Evolutionary conservation across 1,140 invertebrate species (phyloP).

Genomic region (Drosophila novamexicana): DNA sequence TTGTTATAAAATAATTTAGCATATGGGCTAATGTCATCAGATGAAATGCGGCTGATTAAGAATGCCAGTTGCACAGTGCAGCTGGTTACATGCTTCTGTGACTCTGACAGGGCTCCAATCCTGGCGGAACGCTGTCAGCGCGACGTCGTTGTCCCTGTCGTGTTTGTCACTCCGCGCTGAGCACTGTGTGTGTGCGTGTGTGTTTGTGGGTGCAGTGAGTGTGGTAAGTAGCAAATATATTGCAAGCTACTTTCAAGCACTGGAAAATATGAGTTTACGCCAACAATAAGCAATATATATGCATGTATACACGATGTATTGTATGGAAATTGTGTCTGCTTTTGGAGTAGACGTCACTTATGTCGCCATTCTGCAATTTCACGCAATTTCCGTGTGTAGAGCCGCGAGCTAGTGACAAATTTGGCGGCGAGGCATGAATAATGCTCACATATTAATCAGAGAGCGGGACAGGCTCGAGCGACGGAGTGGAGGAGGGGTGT

Average conservation of each 20-base stretch:
- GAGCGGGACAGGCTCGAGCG: no score
- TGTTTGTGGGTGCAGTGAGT: background rate
- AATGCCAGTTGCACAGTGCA: slow-evolving; percentile 22
- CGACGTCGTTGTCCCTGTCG: slow-evolving; percentile 5
- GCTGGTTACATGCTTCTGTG: background rate
- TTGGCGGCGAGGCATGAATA: slow-evolving; percentile 39
- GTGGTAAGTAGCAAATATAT: slow-evolving; percentile 55
- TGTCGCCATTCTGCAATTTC: slow-evolving; percentile 27
- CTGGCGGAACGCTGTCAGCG: slow-evolving; percentile 8
- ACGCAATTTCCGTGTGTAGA: slow-evolving; percentile 28
- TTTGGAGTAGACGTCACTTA: slow-evolving; percentile 19
- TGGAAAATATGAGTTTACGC: slow-evolving; percentile 59
- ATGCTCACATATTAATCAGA: slow-evolving; percentile 43
- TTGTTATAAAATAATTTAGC: no score
- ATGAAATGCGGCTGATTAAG: background rate
- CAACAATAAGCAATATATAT: slow-evolving; percentile 43
- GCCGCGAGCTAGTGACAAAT: slow-evolving; percentile 37
- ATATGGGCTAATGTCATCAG: no score
- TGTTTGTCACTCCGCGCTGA: slow-evolving; percentile 3
- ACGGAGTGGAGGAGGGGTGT: no score
- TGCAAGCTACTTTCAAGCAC: slow-evolving; percentile 33
- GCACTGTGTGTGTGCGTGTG: background rate
- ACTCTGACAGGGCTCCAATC: background rate
- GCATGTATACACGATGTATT: background rate
- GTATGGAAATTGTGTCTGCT: background rate